A percentile compares a stretch with the other conserved stretches of the same genome.
phyloP scores from a whole-genome alignment of 2,888 invertebrate species.

The Panopea generosa region DNA sequence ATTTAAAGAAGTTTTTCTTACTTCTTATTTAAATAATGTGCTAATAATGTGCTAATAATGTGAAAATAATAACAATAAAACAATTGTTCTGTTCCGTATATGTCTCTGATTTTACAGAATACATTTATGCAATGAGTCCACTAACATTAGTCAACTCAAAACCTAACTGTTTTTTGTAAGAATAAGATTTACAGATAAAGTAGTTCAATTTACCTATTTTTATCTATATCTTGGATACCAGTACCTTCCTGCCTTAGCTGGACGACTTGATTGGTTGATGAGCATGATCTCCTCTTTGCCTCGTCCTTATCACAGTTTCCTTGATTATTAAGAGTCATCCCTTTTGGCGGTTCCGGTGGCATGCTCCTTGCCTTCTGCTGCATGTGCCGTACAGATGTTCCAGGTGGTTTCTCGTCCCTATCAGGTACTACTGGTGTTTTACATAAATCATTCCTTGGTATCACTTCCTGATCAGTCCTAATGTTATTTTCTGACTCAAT shows the following conservation, averaged over 20 bases:
- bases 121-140: no score
- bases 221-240: conserved; percentile 4
- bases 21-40: no score
- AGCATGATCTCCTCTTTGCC: neutral
- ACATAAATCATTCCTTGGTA: conserved; percentile 16
- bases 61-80: no score
- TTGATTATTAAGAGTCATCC: neutral
- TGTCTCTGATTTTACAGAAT: no score
- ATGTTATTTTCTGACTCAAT: conserved; percentile 10
- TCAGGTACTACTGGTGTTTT: conserved; percentile 9
- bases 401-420: conserved; percentile 35
- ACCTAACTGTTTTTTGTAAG: no score
- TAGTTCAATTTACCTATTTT: conserved; percentile 8
- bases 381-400: conserved; percentile 58
- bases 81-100: no score
- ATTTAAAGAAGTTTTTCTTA: no score
- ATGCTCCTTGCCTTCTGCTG: conserved; percentile 53
- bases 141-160: no score
- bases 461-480: neutral
- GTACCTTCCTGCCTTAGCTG: neutral
- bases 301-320: conserved; percentile 2
- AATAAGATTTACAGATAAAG: neutral
- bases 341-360: conserved; percentile 13
- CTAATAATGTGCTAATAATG: no score
- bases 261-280: conserved; percentile 9